Base-by-base conservation (phyloP, 2,888 invertebrate genomes). In the Lepidochrysops patricia region DNA sequence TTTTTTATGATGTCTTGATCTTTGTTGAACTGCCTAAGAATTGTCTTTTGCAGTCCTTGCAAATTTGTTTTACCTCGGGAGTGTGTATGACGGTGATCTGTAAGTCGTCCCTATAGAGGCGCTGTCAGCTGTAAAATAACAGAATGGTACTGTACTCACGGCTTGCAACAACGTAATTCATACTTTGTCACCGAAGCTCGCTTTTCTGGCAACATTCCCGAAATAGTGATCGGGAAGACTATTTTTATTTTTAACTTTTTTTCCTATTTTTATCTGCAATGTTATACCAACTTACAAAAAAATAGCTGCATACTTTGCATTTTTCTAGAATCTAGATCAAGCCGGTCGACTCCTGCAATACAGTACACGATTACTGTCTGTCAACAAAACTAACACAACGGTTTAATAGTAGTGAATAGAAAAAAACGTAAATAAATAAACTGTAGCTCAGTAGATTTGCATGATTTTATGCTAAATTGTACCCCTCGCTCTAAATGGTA, bases 381-480 rank as follows among this genome's bases (percentile, higher is more conserved):
- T 29, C 43, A 29, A 48, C n/a, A 29, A 6, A 29, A 27, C 19
- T 29, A 27, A n/a, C 60, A 63, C 59, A 57, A 72, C n/a, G 68
- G 68, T 69, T 69, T 58, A 63, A 64, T 65, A 64, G 62, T 29
- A 29, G 57, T 48, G 37, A 27, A 68, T 68, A 57, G 43, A 71
- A 68, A 68, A 75, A 77, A 71, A 76, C 77, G 77, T 75, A 79
- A 79, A 74, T 76, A 71, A 76, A 73, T 70, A 70, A 58, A 68
- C 71, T 75, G 75, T 79, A 75, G 76, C 79, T 80, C 72, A 71
- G 69, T 72, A 76, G 83, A 86, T 87, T 85, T 84, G 80, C 83
- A 84, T 85, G 79, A 83, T 82, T 82, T 82, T 83, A 79, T 77
- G 76, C 72, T 74, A 78, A 77, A 75, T 80, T 79, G 77, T 77